These are phyloP conservation scores for Gryllus bimaculatus DNA, from an alignment of 1,140 invertebrate species.

Conservation along the genomic window DNA sequence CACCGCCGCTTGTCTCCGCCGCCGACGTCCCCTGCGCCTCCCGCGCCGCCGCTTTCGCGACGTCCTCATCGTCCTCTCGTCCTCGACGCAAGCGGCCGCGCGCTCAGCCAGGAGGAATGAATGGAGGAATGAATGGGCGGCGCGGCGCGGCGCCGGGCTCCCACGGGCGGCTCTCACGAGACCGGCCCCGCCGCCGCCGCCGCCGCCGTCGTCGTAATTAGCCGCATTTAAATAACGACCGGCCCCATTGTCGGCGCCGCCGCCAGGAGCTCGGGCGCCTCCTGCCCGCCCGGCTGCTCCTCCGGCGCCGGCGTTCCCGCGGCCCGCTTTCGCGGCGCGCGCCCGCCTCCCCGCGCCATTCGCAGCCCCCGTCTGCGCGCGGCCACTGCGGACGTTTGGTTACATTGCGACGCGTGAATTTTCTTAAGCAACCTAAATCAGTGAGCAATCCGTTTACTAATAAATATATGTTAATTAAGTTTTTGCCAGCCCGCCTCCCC, in stretches of 20 bases:
- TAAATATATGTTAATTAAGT: too few species aligned
- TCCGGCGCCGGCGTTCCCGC: slow-evolving; percentile 24
- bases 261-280: slow-evolving; percentile 18
- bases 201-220: slow-evolving; percentile 37
- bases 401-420: too few species aligned
- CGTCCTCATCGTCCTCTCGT: too few species aligned
- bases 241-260: slow-evolving; percentile 21
- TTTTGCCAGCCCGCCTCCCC: too few species aligned
- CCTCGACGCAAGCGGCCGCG: too few species aligned
- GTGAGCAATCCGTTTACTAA: too few species aligned
- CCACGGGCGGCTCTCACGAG: slow-evolving; percentile 28
- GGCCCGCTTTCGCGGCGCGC: slow-evolving; percentile 15
- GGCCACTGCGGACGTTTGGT: too few species aligned
- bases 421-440: too few species aligned
- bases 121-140: slow-evolving; percentile 19
- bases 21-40: too few species aligned
- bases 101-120: not conserved
- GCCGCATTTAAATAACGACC: slow-evolving; percentile 27
- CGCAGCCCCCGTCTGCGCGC: too few species aligned
- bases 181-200: slow-evolving; percentile 33
- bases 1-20: too few species aligned
- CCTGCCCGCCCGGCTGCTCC: not conserved
- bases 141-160: slow-evolving; percentile 8
- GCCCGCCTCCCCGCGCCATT: slow-evolving; percentile 13
- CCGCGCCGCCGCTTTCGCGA: too few species aligned